These are phyloP conservation scores for Nycticorax nycticorax DNA, from an alignment of 2,113 vertebrate genomes.

Conservation along the genomic window DNA sequence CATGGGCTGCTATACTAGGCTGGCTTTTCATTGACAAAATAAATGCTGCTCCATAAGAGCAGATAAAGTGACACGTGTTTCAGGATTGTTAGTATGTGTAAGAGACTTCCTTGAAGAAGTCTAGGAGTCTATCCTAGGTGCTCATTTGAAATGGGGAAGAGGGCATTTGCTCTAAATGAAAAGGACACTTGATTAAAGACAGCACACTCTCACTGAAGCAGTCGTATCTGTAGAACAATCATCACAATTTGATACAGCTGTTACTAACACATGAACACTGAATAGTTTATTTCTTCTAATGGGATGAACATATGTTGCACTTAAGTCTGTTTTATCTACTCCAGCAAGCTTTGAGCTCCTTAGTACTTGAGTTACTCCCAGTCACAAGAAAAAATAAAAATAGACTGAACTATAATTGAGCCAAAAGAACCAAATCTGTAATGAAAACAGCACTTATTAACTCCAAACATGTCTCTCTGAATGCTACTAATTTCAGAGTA, in stretches of 20 bases:
- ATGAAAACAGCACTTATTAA: not conserved
- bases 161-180: not conserved
- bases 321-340: not conserved
- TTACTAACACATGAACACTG: not conserved
- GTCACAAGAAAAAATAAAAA: not conserved
- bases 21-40: conserved; percentile 29
- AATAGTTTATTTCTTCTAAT: not conserved
- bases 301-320: not conserved
- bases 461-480: not conserved
- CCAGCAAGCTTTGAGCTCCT: not conserved
- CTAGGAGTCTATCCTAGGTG: not conserved
- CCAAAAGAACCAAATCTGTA: not conserved
- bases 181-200: not conserved
- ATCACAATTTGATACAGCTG: not conserved
- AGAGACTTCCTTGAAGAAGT: not conserved
- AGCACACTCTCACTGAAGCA: not conserved
- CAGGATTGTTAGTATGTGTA: not conserved
- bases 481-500: not conserved
- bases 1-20: not conserved
- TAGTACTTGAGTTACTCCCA: not conserved
- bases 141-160: not conserved
- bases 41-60: conserved; percentile 7
- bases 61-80: conserved; percentile 30
- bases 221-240: not conserved
- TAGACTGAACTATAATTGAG: not conserved